A percentile compares a stretch with the other conserved stretches of the same genome.
These are phyloP conservation scores for Galerucella nymphaeae DNA, from an alignment of 2,888 invertebrate species.

Conservation along the genomic window DNA sequence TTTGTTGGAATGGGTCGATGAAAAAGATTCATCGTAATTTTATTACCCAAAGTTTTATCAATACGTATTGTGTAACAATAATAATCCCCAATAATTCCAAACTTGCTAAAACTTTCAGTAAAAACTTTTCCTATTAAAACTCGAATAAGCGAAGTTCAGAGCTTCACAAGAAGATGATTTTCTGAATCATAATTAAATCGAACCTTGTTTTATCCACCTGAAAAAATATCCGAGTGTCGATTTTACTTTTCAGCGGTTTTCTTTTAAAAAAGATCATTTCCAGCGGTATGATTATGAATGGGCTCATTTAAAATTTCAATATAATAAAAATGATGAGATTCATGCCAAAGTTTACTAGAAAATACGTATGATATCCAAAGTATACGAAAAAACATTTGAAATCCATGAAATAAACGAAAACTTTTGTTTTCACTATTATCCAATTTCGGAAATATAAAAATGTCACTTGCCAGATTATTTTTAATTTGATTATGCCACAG, in stretches of 20 bases:
- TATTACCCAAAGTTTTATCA: constrained; percentile 35
- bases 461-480: too few relatives aligned
- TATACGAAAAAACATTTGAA: too few relatives aligned
- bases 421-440: too few relatives aligned
- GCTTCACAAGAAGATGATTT: constrained; percentile 23
- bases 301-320: too few relatives aligned
- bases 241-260: neutral
- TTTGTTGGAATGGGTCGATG: constrained; percentile 18
- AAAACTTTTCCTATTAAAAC: constrained; percentile 37
- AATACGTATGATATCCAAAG: too few relatives aligned
- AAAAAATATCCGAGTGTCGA: constrained; percentile 11
- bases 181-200: constrained; percentile 35
- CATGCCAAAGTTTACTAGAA: too few relatives aligned
- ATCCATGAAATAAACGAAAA: too few relatives aligned
- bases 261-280: neutral
- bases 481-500: too few relatives aligned
- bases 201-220: constrained; percentile 29
- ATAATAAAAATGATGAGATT: too few relatives aligned
- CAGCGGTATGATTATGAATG: neutral
- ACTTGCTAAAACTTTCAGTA: constrained; percentile 25
- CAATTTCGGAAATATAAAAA: too few relatives aligned
- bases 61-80: constrained; percentile 34
- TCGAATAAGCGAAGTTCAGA: constrained; percentile 12
- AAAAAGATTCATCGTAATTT: constrained; percentile 29
- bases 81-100: constrained; percentile 35